Base-by-base conservation (phyloP, 2,888 invertebrate genomes). In the Gymnoscelis rufifasciata region DNA sequence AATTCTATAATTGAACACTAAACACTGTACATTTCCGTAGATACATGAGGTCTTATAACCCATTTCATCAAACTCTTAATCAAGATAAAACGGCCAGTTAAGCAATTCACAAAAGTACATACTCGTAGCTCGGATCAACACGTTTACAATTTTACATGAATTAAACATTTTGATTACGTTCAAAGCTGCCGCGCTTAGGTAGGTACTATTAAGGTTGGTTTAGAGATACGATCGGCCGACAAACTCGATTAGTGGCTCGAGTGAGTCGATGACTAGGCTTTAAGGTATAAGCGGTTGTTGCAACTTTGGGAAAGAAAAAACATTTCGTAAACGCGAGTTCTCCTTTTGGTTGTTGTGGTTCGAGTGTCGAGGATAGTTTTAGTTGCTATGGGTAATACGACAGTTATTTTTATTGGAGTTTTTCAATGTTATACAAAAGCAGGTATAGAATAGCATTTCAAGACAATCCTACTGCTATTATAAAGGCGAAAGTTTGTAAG, bases 171-270 rank as follows among this genome's bases (percentile, higher is more conserved):
- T 45, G 33, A 45, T 49, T 72, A 74, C 68, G 72, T 77, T 68
- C 59, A 60, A 66, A 62, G 51, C 45, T 60, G 64, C 27, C 41
- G 43, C 40, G 62, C 61, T 71, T 73, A 77, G 80, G 77, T 80
- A 71, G 69, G 78, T 74, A 78, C 82, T 84, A 87, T 86, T 86
- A 87, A 83, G 81, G 80, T 65, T 68, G 69, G 75, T 78, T 87
- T 80, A 68, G 75, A 86, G 87, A 87, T 87, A 87, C 60, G 75
- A 87, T 87, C 87, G 78, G 58, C 87, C 87, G 86, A 83, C 86
- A 83, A 84, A 87, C 87, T 86, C 86, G 86, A 84, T 87, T 87
- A 87, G 83, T 69, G 79, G 80, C 77, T 70, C 65, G 74, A 82
- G 77, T 79, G 79, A 71, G 70, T 62, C 67, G 66, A 57, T 52